These are phyloP conservation scores for Zosterops hypoxanthus DNA, from an alignment of 2,113 vertebrate species.

Conservation along the genomic window DNA sequence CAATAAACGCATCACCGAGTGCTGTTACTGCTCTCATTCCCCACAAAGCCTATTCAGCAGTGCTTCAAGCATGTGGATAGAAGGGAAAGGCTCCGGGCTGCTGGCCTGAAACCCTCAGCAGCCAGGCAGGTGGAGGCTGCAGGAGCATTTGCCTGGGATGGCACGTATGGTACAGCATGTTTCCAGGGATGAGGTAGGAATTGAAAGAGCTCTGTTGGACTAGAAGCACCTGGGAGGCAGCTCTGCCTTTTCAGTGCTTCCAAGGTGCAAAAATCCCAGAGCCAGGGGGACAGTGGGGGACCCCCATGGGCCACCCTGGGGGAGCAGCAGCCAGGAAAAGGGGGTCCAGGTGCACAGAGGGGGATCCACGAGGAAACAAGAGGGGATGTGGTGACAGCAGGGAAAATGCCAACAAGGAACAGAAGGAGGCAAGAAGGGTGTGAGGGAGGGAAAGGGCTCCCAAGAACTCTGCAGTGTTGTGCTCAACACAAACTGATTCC, in stretches of 20 bases:
- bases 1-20: neutral
- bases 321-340: neutral
- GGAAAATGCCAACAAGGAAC: neutral
- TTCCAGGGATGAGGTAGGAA: neutral
- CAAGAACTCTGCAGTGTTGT: accelerated
- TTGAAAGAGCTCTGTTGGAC: accelerated
- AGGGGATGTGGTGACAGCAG: neutral
- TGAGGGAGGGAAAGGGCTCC: neutral
- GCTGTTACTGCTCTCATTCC: neutral
- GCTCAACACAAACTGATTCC: accelerated
- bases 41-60: accelerated
- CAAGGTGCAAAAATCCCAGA: neutral
- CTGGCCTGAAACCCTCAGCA: accelerated
- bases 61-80: accelerated
- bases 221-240: neutral
- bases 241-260: accelerated
- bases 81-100: neutral
- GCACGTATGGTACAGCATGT: accelerated
- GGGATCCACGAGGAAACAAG: neutral
- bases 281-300: neutral
- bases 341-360: neutral
- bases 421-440: neutral
- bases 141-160: neutral
- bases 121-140: neutral
- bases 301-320: neutral